Base-by-base conservation (phyloP, 2,797 vertebrate genomes). In the Pipistrellus kuhlii region DNA sequence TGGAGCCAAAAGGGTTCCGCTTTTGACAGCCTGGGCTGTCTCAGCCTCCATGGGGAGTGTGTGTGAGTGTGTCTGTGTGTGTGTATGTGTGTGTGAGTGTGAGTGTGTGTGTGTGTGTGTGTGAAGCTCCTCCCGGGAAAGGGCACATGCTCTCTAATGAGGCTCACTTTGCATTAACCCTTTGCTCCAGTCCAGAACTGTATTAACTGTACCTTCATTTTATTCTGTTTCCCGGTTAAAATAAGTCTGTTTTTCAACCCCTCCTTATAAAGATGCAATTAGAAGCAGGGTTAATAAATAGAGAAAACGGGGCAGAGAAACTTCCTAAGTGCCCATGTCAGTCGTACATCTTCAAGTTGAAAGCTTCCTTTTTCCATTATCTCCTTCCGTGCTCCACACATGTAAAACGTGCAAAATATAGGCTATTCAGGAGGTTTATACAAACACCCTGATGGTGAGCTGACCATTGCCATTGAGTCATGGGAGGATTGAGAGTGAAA, bases 111-210 rank as follows among this genome's bases (percentile, higher is more conserved):
- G 25, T 6, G 11, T 75, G 81, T 95, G 93, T 95, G 88, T 96
- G 69, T 82, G 94, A 93, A 92, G 85, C 92, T 88, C 95, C 83
- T 93, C 85, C 48, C 21, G 78, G 53, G 89, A 86, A 96, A 95
- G 93, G 90, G 85, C 68, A 75, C 85, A n/a, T 72, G 82, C 88
- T 85, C 95, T 75, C 35, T 95, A 75, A 93, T 38, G 25, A 55
- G 78, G 77, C 85, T 88, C 91, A 38, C 78, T 83, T 83, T 64
- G n/a, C 88, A 93, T 95, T 80, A 94, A 80, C 14, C 14, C 85
- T 77, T 75, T 72, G 72, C 21, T 91, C 35, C 8, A 38, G 51
- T 66, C 69, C 18, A 32, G 89, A 94, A 68, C 23, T 51, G 18
- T 85, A 62, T 55, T 94, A 90, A 92, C 57, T 35, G 18, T 59